phyloP scores from a whole-genome alignment of 1,140 invertebrate genomes.

The Temnothorax nylanderi region DNA sequence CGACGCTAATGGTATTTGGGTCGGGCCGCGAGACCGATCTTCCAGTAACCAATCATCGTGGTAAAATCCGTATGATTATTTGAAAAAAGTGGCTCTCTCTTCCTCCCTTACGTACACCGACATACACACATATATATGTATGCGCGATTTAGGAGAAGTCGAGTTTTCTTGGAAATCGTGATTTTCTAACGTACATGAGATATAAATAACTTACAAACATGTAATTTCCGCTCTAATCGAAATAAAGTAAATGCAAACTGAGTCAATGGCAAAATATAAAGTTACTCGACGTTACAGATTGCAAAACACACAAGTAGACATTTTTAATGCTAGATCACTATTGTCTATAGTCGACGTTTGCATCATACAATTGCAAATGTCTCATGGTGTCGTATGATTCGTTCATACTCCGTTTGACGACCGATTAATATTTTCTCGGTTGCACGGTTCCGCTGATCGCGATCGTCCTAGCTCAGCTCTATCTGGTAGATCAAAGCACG shows the following conservation, averaged over 20 bases:
- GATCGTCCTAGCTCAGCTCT: constrained; percentile 33
- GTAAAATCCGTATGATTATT: background rate
- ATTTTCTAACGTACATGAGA: background rate
- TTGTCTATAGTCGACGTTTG: background rate
- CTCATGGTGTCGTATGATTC: constrained; percentile 13
- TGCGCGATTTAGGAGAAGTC: background rate
- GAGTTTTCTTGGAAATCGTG: background rate
- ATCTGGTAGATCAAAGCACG: constrained; percentile 66
- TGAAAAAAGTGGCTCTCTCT: background rate
- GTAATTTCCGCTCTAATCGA: background rate
- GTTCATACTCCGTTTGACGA: background rate
- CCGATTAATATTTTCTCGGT: constrained; percentile 64
- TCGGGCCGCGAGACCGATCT: constrained; percentile 56
- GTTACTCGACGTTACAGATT: background rate
- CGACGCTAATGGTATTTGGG: constrained; percentile 72
- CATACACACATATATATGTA: background rate
- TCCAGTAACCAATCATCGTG: background rate
- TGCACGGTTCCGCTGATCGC: constrained; percentile 4
- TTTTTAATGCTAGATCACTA: background rate
- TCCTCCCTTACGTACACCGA: background rate
- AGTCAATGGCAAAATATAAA: background rate
- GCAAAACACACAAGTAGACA: background rate
- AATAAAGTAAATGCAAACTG: background rate
- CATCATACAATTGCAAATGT: background rate
- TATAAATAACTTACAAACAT: background rate